A percentile compares a stretch with the other conserved stretches of the same genome.
phyloP scores from a whole-genome alignment of 2,797 vertebrate genomes.

The Melanotaenia boesemani region DNA sequence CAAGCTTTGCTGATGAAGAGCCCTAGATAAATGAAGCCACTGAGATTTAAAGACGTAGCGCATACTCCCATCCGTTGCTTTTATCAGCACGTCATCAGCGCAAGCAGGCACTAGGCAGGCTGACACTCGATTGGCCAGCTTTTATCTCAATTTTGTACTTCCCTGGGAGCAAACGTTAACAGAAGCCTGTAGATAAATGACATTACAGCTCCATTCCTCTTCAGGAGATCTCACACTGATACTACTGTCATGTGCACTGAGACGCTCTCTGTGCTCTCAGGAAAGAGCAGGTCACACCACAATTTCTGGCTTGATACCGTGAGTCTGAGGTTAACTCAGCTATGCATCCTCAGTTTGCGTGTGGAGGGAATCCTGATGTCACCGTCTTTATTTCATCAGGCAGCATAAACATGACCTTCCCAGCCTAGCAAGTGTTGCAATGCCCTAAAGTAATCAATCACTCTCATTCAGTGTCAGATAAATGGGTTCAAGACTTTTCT shows the following conservation, averaged over 20 bases:
- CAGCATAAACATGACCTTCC: constrained; percentile 70
- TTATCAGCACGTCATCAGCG: constrained; percentile 74
- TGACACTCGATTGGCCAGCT: constrained; percentile 80
- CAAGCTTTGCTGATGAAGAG: constrained; percentile 38
- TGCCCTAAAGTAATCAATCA: constrained; percentile 56
- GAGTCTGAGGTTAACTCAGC: constrained; percentile 51
- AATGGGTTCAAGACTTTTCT: constrained; percentile 38
- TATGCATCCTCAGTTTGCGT: constrained; percentile 39
- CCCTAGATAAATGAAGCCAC: constrained; percentile 47
- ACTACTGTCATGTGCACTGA: constrained; percentile 45
- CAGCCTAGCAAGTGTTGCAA: constrained; percentile 22
- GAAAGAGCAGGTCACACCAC: constrained; percentile 63
- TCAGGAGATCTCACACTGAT: constrained; percentile 72
- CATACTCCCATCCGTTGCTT: constrained; percentile 72
- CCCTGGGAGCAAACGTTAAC: constrained; percentile 78
- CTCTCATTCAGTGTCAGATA: constrained; percentile 57
- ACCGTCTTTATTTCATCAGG: constrained; percentile 75
- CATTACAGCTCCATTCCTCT: constrained; percentile 79
- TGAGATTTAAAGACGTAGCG: constrained; percentile 47
- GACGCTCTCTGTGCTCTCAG: constrained; percentile 42
- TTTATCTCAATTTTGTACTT: constrained; percentile 81
- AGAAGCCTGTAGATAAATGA: constrained; percentile 81
- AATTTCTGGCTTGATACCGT: constrained; percentile 56
- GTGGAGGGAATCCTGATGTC: constrained; percentile 48
- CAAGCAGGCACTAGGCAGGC: constrained; percentile 68